Evolutionary conservation across 2,113 vertebrate genomes (phyloP).

Genomic region (Lampris incognitus): DNA sequence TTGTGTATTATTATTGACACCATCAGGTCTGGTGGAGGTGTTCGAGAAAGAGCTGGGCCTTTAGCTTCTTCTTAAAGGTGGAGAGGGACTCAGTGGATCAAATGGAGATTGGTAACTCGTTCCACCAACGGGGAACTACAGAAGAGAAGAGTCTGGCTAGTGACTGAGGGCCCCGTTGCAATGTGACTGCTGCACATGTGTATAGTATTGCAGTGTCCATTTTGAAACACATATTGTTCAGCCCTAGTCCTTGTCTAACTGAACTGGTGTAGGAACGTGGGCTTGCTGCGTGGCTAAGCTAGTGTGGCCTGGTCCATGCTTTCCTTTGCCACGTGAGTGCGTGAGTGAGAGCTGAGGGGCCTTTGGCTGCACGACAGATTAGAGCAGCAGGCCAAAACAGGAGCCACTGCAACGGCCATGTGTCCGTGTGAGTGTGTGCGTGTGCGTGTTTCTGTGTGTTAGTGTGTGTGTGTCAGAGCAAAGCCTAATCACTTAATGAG

Average conservation of each 20-base stretch:
- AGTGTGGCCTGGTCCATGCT: background rate
- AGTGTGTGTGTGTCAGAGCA: constrained; percentile 54
- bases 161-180: too few relatives aligned
- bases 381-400: constrained; percentile 75
- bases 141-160: too few relatives aligned
- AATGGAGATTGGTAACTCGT: too few relatives aligned
- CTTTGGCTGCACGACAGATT: constrained; percentile 75
- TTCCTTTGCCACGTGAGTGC: constrained; percentile 69
- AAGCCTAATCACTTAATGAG: constrained; percentile 85
- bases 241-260: background rate
- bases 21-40: too few relatives aligned
- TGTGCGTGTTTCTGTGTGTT: constrained; percentile 22
- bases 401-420: constrained; percentile 51
- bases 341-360: constrained; percentile 56
- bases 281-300: constrained; percentile 34
- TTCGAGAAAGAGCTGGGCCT: too few relatives aligned
- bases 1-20: too few relatives aligned
- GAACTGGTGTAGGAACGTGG: background rate
- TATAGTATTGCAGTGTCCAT: too few relatives aligned
- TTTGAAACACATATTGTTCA: too few relatives aligned
- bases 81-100: too few relatives aligned
- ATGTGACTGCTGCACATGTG: too few relatives aligned
- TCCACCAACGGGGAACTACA: too few relatives aligned
- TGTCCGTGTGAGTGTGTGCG: constrained; percentile 44
- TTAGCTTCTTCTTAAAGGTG: too few relatives aligned